Conservation (phyloP, 2,888 invertebrate genomes). For the Dermolepida albohirtum region DNA sequence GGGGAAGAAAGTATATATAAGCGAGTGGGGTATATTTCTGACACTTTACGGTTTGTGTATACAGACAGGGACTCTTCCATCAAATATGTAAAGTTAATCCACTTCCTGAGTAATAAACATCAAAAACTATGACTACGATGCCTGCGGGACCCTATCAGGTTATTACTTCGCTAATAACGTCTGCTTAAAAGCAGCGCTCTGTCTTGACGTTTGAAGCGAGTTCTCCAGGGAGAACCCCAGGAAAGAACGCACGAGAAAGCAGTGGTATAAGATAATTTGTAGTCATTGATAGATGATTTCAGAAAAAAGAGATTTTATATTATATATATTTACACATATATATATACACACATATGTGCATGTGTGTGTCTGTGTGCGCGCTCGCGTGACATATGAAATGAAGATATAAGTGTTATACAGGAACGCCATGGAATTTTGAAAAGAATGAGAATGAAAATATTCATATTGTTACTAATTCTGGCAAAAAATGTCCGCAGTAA, state of each 20-base stretch:
- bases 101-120: slow-evolving; percentile 38
- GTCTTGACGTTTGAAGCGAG: slow-evolving; percentile 32
- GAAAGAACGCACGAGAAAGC: slow-evolving; percentile 1
- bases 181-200: slow-evolving; percentile 32
- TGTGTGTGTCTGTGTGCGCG: too few relatives aligned
- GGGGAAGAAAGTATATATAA: slow-evolving; percentile 14
- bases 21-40: slow-evolving; percentile 10
- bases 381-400: background rate
- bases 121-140: slow-evolving; percentile 37
- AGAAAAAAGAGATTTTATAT: background rate
- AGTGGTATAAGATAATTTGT: slow-evolving; percentile 6
- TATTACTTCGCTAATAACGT: slow-evolving; percentile 38
- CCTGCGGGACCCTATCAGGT: slow-evolving; percentile 35
- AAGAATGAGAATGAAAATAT: too few relatives aligned
- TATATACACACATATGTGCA: too few relatives aligned
- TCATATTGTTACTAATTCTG: slow-evolving; percentile 1
- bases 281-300: slow-evolving; percentile 28
- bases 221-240: slow-evolving; percentile 1
- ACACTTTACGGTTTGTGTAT: slow-evolving; percentile 11
- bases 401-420: too few relatives aligned
- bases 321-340: too few relatives aligned
- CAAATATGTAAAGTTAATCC: slow-evolving; percentile 38
- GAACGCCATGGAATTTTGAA: background rate
- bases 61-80: background rate
- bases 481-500: too few relatives aligned